Base-by-base conservation (phyloP, 2,888 invertebrate species). In the Mythimna ferrago region DNA sequence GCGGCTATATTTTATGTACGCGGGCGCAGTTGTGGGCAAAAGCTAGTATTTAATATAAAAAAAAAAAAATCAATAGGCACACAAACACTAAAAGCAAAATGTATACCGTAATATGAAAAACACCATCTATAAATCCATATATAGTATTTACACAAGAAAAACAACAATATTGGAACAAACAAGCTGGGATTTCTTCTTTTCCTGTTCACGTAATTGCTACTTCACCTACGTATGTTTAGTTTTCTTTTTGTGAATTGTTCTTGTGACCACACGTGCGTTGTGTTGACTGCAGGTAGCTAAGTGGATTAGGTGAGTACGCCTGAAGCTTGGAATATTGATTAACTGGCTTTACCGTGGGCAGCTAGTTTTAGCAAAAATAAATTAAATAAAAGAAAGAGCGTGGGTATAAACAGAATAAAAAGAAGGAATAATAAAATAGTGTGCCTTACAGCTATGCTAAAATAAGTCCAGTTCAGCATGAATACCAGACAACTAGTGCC, bases 151-250 rank as follows among this genome's bases (percentile, higher is more conserved):
- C 32, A 53, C 35, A 76, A 66, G 57, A 69, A 70, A 77, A 80
- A 81, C 77, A 70, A 56, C 35, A 81, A 62, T 65, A 67, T 67
- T 44, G 65, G 65, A 73, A 80, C 69, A 81, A 81, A 80, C 66
- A 80, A 67, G 57, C 69, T 51, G 66, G 70, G 73, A 61, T 66
- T 65, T 70, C 58, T 69, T 58, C 70, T 80, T 80, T 79, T 80
- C 78, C 74, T 81, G 78, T 74, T 81, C 81, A 65, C 60, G 65
- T 80, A 68, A 81, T 81, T 81, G 74, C 73, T 68, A 62, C 70
- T 71, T 62, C 54, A 61, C 68, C 32, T 58, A 66, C 19, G 53
- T 54, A n/a, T 61, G 44, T 38, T 14, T 81, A 54, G 57, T 66
- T 73, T 67, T 56, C 61, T 73, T 78, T 68, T 73, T 73, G 66